Conservation (phyloP, 2,797 vertebrate species). For the Perdix hodgsoniae region DNA sequence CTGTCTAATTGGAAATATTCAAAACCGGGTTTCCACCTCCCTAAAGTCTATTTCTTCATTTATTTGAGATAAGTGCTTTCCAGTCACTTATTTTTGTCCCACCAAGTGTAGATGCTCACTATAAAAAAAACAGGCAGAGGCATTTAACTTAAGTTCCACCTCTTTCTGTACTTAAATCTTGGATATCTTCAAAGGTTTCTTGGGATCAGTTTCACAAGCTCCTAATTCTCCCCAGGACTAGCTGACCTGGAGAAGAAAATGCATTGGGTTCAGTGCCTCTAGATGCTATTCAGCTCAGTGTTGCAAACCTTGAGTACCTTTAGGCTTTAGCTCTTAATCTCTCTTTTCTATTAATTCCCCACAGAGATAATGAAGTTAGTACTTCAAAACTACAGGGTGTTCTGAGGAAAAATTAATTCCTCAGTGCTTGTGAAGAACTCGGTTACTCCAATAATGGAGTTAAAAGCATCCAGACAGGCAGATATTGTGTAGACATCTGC, state of each 20-base stretch:
- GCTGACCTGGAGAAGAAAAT: background rate
- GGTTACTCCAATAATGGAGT: background rate
- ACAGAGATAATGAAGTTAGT: background rate
- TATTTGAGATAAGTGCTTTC: background rate
- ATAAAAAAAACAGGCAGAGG: background rate
- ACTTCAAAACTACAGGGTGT: background rate
- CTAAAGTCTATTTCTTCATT: background rate
- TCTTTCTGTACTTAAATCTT: background rate
- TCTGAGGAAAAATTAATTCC: background rate
- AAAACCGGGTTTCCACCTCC: background rate
- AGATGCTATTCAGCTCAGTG: background rate
- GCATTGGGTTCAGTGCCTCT: accelerated
- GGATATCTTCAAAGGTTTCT: background rate
- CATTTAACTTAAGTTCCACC: background rate
- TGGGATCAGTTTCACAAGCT: accelerated
- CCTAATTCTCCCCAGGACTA: background rate
- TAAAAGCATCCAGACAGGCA: background rate
- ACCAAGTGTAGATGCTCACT: background rate
- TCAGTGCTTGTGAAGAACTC: background rate
- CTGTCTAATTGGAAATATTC: background rate
- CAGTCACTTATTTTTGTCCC: background rate
- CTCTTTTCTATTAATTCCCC: background rate
- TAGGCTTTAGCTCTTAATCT: background rate
- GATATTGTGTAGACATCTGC: background rate
- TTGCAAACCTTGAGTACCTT: background rate